phyloP scores from a whole-genome alignment of 2,888 invertebrate genomes.

The Melieria picta region DNA sequence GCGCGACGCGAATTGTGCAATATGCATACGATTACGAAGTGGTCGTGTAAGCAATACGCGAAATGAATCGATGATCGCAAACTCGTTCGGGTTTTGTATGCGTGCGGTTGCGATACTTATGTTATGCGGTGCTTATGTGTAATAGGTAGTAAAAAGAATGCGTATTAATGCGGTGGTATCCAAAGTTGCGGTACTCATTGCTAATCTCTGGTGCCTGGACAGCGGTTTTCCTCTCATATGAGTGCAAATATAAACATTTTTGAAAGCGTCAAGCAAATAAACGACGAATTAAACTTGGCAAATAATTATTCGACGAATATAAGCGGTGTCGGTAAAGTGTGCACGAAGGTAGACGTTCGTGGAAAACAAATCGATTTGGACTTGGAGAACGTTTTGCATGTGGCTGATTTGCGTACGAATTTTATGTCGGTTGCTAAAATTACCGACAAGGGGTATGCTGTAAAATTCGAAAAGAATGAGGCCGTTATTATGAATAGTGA shows the following conservation, averaged over 20 bases:
- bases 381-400: not conserved
- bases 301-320: conserved; percentile 37
- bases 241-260: conserved; percentile 3
- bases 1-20: too few species aligned
- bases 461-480: not conserved
- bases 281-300: conserved; percentile 31
- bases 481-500: conserved; percentile 5
- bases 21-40: too few species aligned
- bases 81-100: too few species aligned
- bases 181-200: too few species aligned
- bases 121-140: too few species aligned
- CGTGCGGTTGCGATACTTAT: too few species aligned
- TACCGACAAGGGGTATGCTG: not conserved
- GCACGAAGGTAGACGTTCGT: not conserved
- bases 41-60: too few species aligned
- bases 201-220: too few species aligned
- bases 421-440: conserved; percentile 3
- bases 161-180: too few species aligned
- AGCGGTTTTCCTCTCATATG: not conserved
- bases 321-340: conserved; percentile 36
- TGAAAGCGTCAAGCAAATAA: not conserved
- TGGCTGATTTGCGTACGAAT: too few species aligned
- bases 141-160: too few species aligned
- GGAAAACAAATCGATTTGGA: conserved; percentile 6
- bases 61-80: too few species aligned